Conservation (phyloP, 2,888 invertebrate genomes). For the Rhyacophila evoluta region DNA sequence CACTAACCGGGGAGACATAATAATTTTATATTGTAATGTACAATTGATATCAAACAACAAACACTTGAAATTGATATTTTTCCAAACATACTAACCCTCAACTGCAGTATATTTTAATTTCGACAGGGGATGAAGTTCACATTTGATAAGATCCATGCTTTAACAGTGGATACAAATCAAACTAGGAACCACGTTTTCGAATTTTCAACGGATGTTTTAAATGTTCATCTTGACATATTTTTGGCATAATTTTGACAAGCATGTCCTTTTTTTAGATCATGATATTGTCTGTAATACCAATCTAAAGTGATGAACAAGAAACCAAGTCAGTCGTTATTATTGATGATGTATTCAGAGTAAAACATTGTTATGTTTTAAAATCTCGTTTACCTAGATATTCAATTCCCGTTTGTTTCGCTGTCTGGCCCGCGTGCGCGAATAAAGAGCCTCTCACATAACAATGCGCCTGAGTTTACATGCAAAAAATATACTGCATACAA, state of each 20-base stretch:
- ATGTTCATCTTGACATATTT: neutral
- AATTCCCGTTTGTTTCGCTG: neutral
- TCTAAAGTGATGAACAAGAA: neutral
- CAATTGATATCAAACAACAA: too few relatives aligned
- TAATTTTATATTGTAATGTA: too few relatives aligned
- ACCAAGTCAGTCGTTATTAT: too few relatives aligned
- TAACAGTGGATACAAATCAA: too few relatives aligned
- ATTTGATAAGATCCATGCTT: too few relatives aligned
- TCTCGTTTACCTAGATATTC: neutral
- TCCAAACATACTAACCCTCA: too few relatives aligned
- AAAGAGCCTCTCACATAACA: neutral
- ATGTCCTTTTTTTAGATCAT: neutral
- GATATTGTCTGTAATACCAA: too few relatives aligned
- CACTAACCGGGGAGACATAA: too few relatives aligned
- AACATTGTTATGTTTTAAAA: neutral
- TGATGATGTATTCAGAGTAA: neutral
- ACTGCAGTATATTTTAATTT: too few relatives aligned
- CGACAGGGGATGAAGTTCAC: too few relatives aligned
- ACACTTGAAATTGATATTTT: too few relatives aligned
- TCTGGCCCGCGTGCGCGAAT: neutral
- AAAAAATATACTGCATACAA: neutral
- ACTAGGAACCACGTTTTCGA: too few relatives aligned
- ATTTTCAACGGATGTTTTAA: neutral
- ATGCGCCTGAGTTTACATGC: neutral
- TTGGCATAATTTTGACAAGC: neutral